A percentile compares a stretch with the other conserved stretches of the same genome.
These are phyloP conservation scores for Melieria picta DNA, from an alignment of 2,888 invertebrate genomes.

Conservation along the genomic window DNA sequence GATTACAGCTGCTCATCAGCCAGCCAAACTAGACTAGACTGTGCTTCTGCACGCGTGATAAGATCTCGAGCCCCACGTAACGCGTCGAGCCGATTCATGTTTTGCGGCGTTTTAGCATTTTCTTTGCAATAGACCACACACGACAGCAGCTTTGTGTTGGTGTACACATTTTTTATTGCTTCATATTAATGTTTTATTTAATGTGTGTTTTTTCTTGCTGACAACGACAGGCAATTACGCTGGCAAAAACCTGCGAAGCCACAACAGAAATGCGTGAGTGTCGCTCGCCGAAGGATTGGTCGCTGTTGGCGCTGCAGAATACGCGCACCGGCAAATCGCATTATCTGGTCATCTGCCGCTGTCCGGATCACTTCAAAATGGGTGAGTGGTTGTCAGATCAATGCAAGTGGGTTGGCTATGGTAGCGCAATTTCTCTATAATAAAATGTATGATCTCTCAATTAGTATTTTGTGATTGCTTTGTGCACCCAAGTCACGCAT, in stretches of 20 bases:
- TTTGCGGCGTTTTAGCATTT: too few relatives aligned
- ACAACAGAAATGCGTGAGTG: slow-evolving; percentile 92
- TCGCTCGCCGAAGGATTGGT: slow-evolving; percentile 90
- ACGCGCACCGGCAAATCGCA: slow-evolving; percentile 93
- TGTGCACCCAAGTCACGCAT: background rate
- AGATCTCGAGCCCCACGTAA: too few relatives aligned
- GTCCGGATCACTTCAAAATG: slow-evolving; percentile 84
- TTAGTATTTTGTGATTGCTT: background rate
- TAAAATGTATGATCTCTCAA: too few relatives aligned
- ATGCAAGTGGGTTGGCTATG: too few relatives aligned
- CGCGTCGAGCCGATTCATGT: too few relatives aligned
- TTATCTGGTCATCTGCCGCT: slow-evolving; percentile 91
- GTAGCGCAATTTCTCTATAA: too few relatives aligned
- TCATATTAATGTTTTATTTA: background rate
- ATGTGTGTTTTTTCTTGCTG: background rate
- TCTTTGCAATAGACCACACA: too few relatives aligned
- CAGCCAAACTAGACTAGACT: too few relatives aligned
- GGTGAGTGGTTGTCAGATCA: slow-evolving; percentile 69
- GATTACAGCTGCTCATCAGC: too few relatives aligned
- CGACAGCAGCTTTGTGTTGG: too few relatives aligned
- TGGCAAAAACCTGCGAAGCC: slow-evolving; percentile 93
- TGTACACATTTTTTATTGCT: too few relatives aligned
- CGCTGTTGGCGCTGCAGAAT: slow-evolving; percentile 88
- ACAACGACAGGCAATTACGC: slow-evolving; percentile 74
- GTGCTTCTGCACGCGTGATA: too few relatives aligned